Percentiles rank a stretch among this genome's conserved stretches.
Evolutionary conservation across 2,113 vertebrate genomes (phyloP).

Genomic region (Indicator maculatus): DNA sequence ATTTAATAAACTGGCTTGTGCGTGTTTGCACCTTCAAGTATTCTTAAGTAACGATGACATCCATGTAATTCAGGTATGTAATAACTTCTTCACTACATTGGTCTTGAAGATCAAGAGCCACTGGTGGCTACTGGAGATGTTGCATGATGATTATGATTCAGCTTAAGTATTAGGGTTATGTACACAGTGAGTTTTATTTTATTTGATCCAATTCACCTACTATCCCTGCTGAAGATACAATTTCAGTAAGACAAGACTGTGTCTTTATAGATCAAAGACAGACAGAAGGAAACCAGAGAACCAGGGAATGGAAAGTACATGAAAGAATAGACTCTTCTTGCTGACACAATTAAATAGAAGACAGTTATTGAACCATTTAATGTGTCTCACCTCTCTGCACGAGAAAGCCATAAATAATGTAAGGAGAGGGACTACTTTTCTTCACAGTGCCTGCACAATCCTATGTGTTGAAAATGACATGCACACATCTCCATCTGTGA

Average conservation of each 20-base stretch:
- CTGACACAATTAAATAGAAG: slow-evolving; percentile 50
- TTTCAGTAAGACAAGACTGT: background rate
- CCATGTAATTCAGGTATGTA: background rate
- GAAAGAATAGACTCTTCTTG: slow-evolving; percentile 29
- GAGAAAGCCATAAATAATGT: slow-evolving; percentile 57
- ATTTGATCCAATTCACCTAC: background rate
- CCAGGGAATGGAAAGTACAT: background rate
- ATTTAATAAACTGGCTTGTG: background rate
- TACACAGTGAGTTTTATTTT: slow-evolving; percentile 12
- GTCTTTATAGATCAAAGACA: slow-evolving; percentile 32
- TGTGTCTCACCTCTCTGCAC: slow-evolving; percentile 40
- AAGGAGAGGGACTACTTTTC: background rate
- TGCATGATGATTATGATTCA: background rate
- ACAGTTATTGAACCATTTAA: slow-evolving; percentile 52
- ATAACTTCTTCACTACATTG: background rate
- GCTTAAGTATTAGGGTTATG: background rate
- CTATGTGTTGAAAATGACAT: slow-evolving; percentile 22
- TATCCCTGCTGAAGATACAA: background rate
- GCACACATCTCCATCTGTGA: background rate
- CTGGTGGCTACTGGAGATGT: background rate
- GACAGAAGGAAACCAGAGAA: background rate
- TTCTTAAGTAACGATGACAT: slow-evolving; percentile 6
- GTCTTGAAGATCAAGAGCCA: slow-evolving; percentile 19
- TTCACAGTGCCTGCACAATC: slow-evolving; percentile 13
- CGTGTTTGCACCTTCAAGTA: background rate